Percentiles rank a stretch among this genome's conserved stretches.
Evolutionary conservation across 23 tunicate genomes (phyloP).

Genomic region (Pegea sp.): DNA sequence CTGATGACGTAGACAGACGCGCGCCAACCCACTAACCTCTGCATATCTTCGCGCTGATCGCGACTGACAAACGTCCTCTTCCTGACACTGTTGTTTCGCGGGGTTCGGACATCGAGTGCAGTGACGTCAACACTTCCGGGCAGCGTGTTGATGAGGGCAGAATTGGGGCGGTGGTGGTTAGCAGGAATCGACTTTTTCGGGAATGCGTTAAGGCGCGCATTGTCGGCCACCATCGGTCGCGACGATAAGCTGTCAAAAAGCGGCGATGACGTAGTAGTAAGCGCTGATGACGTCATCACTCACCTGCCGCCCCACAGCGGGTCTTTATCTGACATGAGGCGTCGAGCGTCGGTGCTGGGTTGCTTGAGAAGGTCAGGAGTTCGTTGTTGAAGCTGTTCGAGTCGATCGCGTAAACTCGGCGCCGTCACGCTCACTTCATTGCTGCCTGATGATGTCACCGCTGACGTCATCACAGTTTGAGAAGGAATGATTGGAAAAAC

Average conservation of each 20-base stretch:
- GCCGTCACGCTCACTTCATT: constrained; percentile 52
- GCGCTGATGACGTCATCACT: background rate
- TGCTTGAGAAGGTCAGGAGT: constrained; percentile 14
- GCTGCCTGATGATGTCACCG: constrained; percentile 4
- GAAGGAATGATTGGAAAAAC: constrained; percentile 4
- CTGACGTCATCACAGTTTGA: constrained; percentile 1
- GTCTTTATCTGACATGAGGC: constrained; percentile 78
- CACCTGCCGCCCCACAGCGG: constrained; percentile 94
- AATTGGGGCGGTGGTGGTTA: too few relatives aligned
- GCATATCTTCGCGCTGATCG: constrained; percentile 16
- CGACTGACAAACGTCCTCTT: constrained; percentile 1
- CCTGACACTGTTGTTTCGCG: constrained; percentile 6
- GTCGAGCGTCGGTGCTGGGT: constrained; percentile 14
- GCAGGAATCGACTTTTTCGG: too few relatives aligned
- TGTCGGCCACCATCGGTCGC: too few relatives aligned
- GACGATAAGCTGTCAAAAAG: too few relatives aligned
- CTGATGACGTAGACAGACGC: background rate
- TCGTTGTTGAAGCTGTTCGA: constrained; percentile 58
- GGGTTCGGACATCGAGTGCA: too few relatives aligned
- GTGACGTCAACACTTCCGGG: too few relatives aligned
- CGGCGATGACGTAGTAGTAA: too few relatives aligned
- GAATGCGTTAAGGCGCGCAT: too few relatives aligned
- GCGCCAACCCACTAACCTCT: constrained; percentile 8
- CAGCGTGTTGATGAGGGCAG: too few relatives aligned
- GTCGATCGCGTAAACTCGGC: constrained; percentile 37